phyloP scores from a whole-genome alignment of 1,140 invertebrate genomes.

The Drosophila bocki region DNA sequence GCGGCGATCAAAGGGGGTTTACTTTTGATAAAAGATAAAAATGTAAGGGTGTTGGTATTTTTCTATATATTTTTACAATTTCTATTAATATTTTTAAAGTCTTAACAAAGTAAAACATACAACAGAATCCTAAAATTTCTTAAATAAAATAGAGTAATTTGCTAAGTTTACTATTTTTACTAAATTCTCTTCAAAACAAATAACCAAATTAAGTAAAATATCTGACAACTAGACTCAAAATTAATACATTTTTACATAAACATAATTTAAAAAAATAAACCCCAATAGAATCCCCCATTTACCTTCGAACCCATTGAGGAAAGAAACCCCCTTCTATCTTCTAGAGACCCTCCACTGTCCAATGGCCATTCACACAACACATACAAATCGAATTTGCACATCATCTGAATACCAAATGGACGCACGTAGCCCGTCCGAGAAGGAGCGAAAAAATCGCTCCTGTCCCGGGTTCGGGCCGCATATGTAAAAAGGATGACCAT shows the following conservation, averaged over 20 bases:
- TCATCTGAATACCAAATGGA: constrained; percentile 85
- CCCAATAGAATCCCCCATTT: background rate
- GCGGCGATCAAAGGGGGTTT: constrained; percentile 15
- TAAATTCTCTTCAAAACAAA: background rate
- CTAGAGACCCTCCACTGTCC: constrained; percentile 1
- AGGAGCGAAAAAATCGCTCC: constrained; percentile 46
- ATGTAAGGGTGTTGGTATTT: too few relatives aligned
- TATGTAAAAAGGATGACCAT: constrained; percentile 69
- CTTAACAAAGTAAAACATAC: background rate
- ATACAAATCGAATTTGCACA: constrained; percentile 84
- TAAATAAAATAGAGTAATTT: background rate
- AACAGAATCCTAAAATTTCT: background rate
- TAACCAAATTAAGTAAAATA: background rate
- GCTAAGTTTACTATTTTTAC: accelerated
- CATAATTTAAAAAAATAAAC: background rate
- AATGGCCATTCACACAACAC: constrained; percentile 63
- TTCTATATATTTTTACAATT: background rate
- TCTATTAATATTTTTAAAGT: too few relatives aligned
- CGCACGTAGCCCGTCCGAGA: constrained; percentile 67
- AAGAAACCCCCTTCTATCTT: background rate
- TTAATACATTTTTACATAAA: background rate
- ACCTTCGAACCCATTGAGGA: background rate
- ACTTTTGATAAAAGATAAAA: background rate
- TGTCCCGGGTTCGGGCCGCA: constrained; percentile 36
- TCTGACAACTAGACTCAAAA: background rate